A percentile compares a stretch with the other conserved stretches of the same genome.
These are phyloP conservation scores for Xenopus laevis DNA, from an alignment of 2,113 vertebrate genomes.

Conservation along the genomic window DNA sequence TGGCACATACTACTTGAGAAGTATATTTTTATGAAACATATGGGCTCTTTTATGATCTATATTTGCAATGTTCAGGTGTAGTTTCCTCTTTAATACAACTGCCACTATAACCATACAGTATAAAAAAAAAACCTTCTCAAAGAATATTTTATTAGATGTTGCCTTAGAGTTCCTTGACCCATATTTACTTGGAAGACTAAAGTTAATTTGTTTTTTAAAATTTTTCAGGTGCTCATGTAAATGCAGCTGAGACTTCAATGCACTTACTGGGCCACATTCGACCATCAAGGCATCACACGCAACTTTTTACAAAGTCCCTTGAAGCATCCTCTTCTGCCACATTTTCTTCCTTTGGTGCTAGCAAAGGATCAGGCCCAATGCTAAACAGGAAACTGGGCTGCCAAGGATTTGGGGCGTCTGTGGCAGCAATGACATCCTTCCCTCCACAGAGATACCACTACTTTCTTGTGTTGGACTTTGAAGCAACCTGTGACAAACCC, in stretches of 20 bases:
- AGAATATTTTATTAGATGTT: too few relatives aligned
- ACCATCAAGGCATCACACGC: conserved; percentile 67
- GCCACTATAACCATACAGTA: too few relatives aligned
- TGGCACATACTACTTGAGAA: too few relatives aligned
- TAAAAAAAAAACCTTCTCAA: too few relatives aligned
- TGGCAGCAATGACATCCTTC: conserved; percentile 78
- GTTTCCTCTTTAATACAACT: too few relatives aligned
- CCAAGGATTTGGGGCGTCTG: conserved; percentile 75
- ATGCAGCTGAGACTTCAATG: conserved; percentile 74
- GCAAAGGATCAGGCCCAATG: conserved; percentile 65
- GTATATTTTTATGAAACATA: too few relatives aligned
- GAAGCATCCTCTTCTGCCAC: conserved; percentile 57
- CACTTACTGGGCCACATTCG: conserved; percentile 68
- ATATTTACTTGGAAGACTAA: too few relatives aligned
- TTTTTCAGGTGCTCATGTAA: conserved; percentile 71
- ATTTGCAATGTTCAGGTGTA: too few relatives aligned
- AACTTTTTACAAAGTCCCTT: conserved; percentile 67
- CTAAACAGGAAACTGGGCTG: conserved; percentile 76
- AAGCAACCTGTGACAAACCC: conserved; percentile 78
- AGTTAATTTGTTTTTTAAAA: too few relatives aligned
- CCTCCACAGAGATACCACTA: conserved; percentile 81
- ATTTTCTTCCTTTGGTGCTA: conserved; percentile 57
- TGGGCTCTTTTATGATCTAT: too few relatives aligned
- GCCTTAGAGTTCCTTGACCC: too few relatives aligned
- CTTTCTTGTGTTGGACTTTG: conserved; percentile 84